A percentile compares a stretch with the other conserved stretches of the same genome.
These are phyloP conservation scores for Aphis craccivora DNA, from an alignment of 1,140 invertebrate species.

Conservation along the genomic window DNA sequence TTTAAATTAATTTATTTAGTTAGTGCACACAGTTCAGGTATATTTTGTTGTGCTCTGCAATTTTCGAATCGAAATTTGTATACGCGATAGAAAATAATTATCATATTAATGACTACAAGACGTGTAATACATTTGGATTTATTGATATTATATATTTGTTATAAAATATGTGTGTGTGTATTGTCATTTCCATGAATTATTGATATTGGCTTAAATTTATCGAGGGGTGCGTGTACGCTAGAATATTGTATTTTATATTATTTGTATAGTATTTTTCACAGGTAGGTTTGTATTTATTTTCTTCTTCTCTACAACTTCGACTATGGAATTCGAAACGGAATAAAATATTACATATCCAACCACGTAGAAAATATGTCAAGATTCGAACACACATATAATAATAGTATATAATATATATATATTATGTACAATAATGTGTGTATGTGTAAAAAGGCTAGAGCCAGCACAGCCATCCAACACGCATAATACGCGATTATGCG, in stretches of 20 bases:
- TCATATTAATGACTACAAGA: background rate
- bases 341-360: slow-evolving; percentile 14
- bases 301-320: background rate
- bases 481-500: background rate
- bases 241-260: background rate
- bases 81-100: background rate
- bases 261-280: background rate
- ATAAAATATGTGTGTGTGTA: background rate
- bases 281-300: background rate
- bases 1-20: too few relatives aligned
- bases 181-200: background rate
- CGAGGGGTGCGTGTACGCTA: background rate
- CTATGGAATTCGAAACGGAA: background rate
- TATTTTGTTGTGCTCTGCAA: background rate
- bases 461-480: background rate
- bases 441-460: background rate
- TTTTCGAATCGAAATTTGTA: background rate
- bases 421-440: background rate
- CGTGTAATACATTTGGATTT: background rate
- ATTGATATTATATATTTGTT: background rate
- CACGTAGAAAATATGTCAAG: slow-evolving; percentile 21
- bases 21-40: background rate
- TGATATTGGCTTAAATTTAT: background rate
- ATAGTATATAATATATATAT: background rate
- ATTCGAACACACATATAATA: background rate